Evolutionary conservation across 2,113 vertebrate species (phyloP).

Genomic region (Anseranas semipalmata): DNA sequence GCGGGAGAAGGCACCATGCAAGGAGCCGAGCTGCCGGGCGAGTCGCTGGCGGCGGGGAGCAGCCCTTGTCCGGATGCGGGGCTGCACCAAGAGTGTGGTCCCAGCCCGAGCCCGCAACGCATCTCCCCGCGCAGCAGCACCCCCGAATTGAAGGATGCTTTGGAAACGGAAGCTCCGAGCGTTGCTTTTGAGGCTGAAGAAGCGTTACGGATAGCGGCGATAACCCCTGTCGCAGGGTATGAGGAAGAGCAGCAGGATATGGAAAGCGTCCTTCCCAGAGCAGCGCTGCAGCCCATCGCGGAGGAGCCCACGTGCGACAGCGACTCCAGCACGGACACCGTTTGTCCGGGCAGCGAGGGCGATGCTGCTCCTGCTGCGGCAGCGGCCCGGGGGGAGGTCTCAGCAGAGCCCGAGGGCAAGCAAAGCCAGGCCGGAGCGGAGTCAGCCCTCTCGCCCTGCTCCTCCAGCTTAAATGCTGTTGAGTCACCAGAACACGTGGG

Average conservation of each 20-base stretch:
- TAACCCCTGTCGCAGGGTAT: accelerated
- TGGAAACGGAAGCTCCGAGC: background rate
- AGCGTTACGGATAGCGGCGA: background rate
- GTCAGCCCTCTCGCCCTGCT: background rate
- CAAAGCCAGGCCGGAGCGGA: background rate
- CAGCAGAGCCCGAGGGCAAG: background rate
- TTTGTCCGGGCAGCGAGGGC: accelerated
- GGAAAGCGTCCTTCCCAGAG: background rate
- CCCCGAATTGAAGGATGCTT: background rate
- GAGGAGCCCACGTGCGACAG: slow-evolving; percentile 51
- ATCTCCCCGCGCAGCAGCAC: background rate
- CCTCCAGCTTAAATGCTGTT: background rate
- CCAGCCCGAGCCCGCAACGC: background rate
- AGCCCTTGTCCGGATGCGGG: accelerated
- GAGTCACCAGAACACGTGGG: slow-evolving; percentile 3
- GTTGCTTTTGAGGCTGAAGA: background rate
- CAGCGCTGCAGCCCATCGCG: slow-evolving; percentile 29
- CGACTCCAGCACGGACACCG: slow-evolving; percentile 29
- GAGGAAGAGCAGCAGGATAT: background rate
- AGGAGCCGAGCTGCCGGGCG: background rate
- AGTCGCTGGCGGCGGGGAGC: background rate
- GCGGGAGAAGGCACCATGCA: background rate
- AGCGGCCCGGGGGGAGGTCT: background rate
- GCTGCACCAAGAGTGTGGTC: background rate
- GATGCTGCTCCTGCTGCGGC: background rate